Conservation (phyloP, 2,888 invertebrate genomes). For the Stegophylla sp. region DNA sequence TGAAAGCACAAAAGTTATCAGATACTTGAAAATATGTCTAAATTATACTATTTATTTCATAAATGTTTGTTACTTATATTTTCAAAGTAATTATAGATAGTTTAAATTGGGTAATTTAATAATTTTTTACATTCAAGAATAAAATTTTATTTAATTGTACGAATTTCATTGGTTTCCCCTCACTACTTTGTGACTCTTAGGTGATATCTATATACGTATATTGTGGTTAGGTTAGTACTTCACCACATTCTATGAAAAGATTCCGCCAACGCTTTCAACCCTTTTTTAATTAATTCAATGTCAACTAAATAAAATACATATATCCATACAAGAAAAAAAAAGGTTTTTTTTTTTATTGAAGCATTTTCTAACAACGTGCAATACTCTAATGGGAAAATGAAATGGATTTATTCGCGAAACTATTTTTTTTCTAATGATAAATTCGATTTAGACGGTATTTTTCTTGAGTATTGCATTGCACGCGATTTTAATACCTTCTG, state of each 20-base stretch:
- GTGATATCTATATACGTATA: too few relatives aligned
- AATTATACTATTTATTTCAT: too few relatives aligned
- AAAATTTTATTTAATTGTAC: background rate
- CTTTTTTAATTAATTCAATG: background rate
- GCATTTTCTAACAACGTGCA: background rate
- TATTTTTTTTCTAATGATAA: background rate
- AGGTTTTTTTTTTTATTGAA: background rate
- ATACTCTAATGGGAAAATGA: background rate
- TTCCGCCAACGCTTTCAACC: background rate
- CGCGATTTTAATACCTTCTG: background rate
- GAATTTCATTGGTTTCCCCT: background rate
- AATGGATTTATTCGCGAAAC: background rate
- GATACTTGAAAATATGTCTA: too few relatives aligned
- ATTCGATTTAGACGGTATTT: background rate
- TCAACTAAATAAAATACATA: background rate
- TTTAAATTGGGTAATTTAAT: too few relatives aligned
- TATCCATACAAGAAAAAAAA: too few relatives aligned
- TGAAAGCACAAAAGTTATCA: too few relatives aligned
- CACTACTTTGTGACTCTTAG: background rate
- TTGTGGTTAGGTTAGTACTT: background rate
- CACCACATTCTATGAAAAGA: background rate
- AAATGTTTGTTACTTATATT: too few relatives aligned
- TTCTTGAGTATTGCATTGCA: conserved; percentile 4
- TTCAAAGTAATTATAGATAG: too few relatives aligned
- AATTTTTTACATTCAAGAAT: background rate